Conservation (phyloP, 2,113 vertebrate species). For the Gnathonemus longibarbis region DNA sequence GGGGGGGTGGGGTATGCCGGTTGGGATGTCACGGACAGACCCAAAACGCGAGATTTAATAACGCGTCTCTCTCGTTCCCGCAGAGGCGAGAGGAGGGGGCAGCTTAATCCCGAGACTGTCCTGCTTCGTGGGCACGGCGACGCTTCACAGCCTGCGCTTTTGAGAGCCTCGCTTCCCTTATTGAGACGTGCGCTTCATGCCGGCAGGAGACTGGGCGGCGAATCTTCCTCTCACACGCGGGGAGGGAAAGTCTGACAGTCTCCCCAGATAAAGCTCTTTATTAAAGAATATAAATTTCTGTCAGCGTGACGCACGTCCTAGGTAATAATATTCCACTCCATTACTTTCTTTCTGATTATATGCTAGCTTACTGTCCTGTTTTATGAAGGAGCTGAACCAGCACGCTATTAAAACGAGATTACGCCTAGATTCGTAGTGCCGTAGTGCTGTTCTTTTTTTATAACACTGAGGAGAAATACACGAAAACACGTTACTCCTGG, state of each 20-base stretch:
- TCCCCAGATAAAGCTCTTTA: conserved; percentile 50
- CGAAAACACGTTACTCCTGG: background rate
- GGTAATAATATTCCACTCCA: conserved; percentile 54
- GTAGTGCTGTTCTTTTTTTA: background rate
- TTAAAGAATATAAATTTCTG: conserved; percentile 51
- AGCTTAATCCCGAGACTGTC: background rate
- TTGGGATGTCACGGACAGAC: background rate
- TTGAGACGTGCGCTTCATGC: conserved; percentile 27
- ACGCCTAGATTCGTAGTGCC: background rate
- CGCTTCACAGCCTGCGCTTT: background rate
- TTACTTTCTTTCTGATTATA: conserved; percentile 40
- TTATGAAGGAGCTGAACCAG: background rate
- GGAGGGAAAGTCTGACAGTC: conserved; percentile 14
- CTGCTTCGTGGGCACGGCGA: background rate
- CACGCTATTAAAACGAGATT: background rate
- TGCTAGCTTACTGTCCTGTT: background rate
- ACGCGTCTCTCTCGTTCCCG: background rate
- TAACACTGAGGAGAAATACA: background rate
- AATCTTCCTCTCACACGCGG: conserved; percentile 29
- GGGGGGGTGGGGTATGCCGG: background rate
- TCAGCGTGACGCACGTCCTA: conserved; percentile 45
- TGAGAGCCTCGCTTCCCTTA: background rate
- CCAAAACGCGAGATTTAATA: background rate
- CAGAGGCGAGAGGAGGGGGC: background rate
- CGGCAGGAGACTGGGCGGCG: conserved; percentile 10